Base-by-base conservation (phyloP, 2,888 invertebrate genomes). In the Cephus pygmeus region DNA sequence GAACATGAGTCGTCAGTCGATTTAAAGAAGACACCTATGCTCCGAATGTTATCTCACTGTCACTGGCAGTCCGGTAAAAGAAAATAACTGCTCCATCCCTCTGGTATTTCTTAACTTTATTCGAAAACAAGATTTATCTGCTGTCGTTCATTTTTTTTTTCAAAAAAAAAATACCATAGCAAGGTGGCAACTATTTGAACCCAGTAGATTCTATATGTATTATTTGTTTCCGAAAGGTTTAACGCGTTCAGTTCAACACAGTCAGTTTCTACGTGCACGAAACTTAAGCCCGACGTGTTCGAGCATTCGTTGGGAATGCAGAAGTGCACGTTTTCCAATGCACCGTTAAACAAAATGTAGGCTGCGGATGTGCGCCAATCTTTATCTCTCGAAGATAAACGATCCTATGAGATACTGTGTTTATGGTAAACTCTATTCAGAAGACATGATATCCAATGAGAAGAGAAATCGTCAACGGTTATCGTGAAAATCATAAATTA, bases 291-390 rank as follows among this genome's bases (percentile, higher is more conserved):
- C 56, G 1, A 23, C 23, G 9, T 56, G 23, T 56, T 56, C 23
- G 56, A 23, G 56, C 23, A 56, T 56, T 56, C 56, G 6, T 56
- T 23, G 56, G 2, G 23, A 56, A 56, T 56, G 56, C 23, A 56
- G 56, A 15, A 56, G 56, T 23, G 56, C 56, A 56, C 56, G 56
- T 56, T 56, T 56, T 56, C 56, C 56, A 56, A 56, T 56, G 56
- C 56, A 56, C 56, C 56, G 71, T 71, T 71, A 71, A 71, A 34
- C 71, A 34, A 34, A 34, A 71, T 71, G 71, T 71, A 71, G 71
- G 33, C 33, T 71, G 71, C 71, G 71, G 71, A 71, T 34, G 71
- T 56, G 9, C 56, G 56, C 56, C 56, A 56, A 56, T 56, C 56
- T 56, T 56, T 56, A 56, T 56, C 56, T 56, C 56, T 56, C 15